phyloP scores from a whole-genome alignment of 2,113 vertebrate species.

The Percopsis transmontana region DNA sequence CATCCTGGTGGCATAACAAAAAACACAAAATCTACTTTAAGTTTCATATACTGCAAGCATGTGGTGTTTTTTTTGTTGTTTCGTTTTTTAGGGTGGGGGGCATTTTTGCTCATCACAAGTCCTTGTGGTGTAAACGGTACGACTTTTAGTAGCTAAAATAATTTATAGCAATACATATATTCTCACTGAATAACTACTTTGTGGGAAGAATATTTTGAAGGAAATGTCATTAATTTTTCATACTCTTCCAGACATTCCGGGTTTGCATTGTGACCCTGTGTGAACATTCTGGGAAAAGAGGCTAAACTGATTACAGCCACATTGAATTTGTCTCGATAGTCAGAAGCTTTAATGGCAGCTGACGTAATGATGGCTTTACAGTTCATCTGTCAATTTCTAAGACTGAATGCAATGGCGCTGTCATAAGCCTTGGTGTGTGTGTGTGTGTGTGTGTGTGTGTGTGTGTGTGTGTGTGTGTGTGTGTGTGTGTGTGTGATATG shows the following conservation, averaged over 20 bases:
- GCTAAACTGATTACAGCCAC: constrained; percentile 28
- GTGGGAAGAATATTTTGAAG: too few species aligned
- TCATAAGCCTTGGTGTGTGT: background rate
- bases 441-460: constrained; percentile 3
- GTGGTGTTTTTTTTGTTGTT: too few species aligned
- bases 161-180: too few species aligned
- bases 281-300: background rate
- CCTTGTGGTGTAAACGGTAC: too few species aligned
- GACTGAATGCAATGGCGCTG: background rate
- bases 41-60: too few species aligned
- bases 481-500: constrained; percentile 8
- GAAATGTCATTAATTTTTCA: background rate
- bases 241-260: background rate
- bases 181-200: too few species aligned
- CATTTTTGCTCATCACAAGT: too few species aligned
- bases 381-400: background rate
- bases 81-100: too few species aligned
- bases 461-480: background rate
- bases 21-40: background rate
- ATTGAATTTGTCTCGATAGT: constrained; percentile 16
- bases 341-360: constrained; percentile 22
- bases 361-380: constrained; percentile 1
- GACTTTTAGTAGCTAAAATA: too few species aligned
- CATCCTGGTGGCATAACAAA: constrained; percentile 78
- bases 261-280: background rate